Evolutionary conservation across 2,797 vertebrate genomes (phyloP), one percentile per base, ranked within the genome.

Genomic region (Chrosomus eos): DNA sequence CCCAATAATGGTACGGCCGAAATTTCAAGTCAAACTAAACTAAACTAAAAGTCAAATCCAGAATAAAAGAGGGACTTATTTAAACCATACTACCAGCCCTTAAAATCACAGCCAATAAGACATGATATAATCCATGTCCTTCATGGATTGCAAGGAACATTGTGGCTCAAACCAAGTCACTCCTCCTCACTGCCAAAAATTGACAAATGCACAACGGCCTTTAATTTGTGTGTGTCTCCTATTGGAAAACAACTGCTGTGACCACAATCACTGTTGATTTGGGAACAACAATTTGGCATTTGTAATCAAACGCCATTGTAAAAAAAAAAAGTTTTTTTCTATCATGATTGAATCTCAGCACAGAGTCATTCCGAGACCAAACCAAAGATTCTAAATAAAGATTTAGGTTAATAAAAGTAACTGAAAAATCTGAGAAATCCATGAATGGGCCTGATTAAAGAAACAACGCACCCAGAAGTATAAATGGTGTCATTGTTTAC

Each of bases 221-320:
- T 83, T 82, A 87, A 91, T 89, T 82, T 82, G 77, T 67, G 31
- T 51, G 51, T 79, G 74, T 60, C 18, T 28, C 76, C 67, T 75
- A 70, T 84, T 81, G 28, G 76, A 88, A 87, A 21, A 80, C 51
- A 60, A 86, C 33, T 86, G 86, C 85, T 73, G 45, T 58, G 72
- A 84, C 45, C 19, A 77, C 87, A 87, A 87, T 77, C 53, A 38
- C 76, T 78, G 88, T 79, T 92, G 88, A 92, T 92, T 93, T 53
- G 82, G 91, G 90, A 88, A 89, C 71, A 85, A 92, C 91, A 91
- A 87, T 76, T 76, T 75, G 85, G 60, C 10, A 67, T 85, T 87
- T 83, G 77, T 90, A 90, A 93, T 92, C 92, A 93, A 89, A 62
- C 68, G 55, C 66, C 53, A 82, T 45, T 81, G 33, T 73, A 67